Conservation (phyloP, 2,888 invertebrate genomes). For the Orchesellides sinensis region DNA sequence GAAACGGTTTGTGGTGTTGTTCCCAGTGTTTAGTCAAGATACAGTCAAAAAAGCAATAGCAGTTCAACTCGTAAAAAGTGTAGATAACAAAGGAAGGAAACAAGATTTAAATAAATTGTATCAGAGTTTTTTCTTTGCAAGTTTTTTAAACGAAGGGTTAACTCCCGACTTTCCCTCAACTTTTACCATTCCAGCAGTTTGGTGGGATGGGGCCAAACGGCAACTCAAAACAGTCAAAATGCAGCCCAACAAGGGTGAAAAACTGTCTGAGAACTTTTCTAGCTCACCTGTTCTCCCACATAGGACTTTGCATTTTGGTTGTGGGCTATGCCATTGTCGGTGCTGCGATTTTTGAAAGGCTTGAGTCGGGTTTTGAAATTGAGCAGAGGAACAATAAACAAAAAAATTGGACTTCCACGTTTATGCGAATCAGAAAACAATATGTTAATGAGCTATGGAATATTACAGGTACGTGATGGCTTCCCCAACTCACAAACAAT, state of each 20-base stretch:
- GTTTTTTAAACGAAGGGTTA: conserved; percentile 15
- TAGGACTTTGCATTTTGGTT: conserved; percentile 85
- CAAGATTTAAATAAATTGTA: conserved; percentile 55
- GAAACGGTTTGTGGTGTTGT: background rate
- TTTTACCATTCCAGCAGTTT: background rate
- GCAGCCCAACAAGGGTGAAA: conserved; percentile 71
- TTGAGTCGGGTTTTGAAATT: conserved; percentile 85
- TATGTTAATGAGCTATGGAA: conserved; percentile 86
- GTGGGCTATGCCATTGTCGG: conserved; percentile 86
- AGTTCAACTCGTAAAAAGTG: background rate
- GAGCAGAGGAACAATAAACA: conserved; percentile 80
- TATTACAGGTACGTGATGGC: conserved; percentile 83
- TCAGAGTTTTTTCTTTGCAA: conserved; percentile 23
- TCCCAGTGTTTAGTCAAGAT: conserved; percentile 18
- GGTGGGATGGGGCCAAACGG: conserved; percentile 66
- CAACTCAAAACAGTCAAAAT: conserved; percentile 51
- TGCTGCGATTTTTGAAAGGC: conserved; percentile 85
- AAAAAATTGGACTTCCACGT: conserved; percentile 69
- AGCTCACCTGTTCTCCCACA: conserved; percentile 82
- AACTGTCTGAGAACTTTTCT: conserved; percentile 78
- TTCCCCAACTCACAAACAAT: background rate
- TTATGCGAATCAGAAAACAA: conserved; percentile 78
- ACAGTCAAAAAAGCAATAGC: background rate
- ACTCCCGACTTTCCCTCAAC: background rate
- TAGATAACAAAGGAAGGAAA: conserved; percentile 26